Evolutionary conservation across 92 coral and sea anemone genomes (phyloP), one percentile per base, ranked within the genome.

Genomic region (Pocillopora grandis): DNA sequence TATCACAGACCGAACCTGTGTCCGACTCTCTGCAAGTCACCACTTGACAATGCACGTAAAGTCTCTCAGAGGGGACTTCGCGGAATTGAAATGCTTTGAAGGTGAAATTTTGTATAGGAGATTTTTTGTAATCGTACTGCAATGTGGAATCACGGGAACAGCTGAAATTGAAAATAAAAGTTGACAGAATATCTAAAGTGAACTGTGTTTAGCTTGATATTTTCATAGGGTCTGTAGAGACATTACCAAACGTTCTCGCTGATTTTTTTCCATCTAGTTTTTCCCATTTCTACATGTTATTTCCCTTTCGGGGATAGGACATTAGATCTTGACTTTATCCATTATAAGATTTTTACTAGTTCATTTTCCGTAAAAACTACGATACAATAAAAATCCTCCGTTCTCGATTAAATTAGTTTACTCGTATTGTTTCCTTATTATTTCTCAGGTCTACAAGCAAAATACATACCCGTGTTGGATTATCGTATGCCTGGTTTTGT

Each of bases 71-170:
- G 1, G 88, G 13, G 17, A 75, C 69, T 49, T 78, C 67, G 8
- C 81, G 59, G 84, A 93, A 93, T 17, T 89, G 91, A 77, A 93
- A 93, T 18, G 97, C 90, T 77, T 87, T 77, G 55, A 93, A 80
- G 49, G 85, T 91, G 74, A 93, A 93, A 62, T 87, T 90, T 49
- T 93, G 97, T 48, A 62, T 72, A 9, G 94, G 63, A 1, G 93
- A 84, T n/a, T 89, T 79, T 33, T 71, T 63, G 88, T 93, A 93
- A 81, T 68, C 37, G 73, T 85, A 91, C n/a, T 56, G 77, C 15
- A 93, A 80, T 19, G 93, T 83, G 1, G 85, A 66, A 66, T 93
- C 97, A 18, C 88, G 87, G 20, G 94, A 59, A n/a, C 97, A 93
- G 15, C 97, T 93, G 64, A 42, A 70, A 65, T 2, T 35, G 2